Evolutionary conservation across 1,140 invertebrate species (phyloP).

Genomic region (Psix sp.): DNA sequence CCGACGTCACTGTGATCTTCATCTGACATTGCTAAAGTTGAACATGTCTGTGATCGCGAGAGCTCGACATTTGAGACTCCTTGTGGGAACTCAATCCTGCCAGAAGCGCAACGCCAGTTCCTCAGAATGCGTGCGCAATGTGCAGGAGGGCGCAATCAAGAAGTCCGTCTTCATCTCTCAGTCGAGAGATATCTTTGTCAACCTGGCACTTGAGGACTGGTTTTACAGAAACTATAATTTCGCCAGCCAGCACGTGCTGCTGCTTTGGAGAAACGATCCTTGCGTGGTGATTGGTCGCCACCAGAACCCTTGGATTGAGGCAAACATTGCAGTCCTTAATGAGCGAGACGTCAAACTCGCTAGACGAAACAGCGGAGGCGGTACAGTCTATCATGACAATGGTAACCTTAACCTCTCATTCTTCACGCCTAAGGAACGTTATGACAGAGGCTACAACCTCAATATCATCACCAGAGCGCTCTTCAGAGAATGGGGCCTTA

Average conservation of each 20-base stretch:
- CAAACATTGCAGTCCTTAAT: slow-evolving; percentile 82
- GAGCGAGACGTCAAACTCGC: slow-evolving; percentile 84
- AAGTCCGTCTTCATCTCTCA: slow-evolving; percentile 95
- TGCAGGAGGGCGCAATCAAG: slow-evolving; percentile 78
- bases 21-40: slow-evolving; percentile 4
- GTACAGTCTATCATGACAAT: slow-evolving; percentile 96
- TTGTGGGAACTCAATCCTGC: too few species aligned
- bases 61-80: slow-evolving; percentile 7
- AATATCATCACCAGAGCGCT: slow-evolving; percentile 89
- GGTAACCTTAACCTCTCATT: slow-evolving; percentile 96
- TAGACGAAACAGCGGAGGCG: slow-evolving; percentile 95
- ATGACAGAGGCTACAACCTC: slow-evolving; percentile 90
- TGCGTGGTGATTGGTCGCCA: slow-evolving; percentile 96
- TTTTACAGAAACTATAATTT: slow-evolving; percentile 92
- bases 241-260: slow-evolving; percentile 86
- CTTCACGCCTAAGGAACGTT: slow-evolving; percentile 86
- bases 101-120: slow-evolving; percentile 8
- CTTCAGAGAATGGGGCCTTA: slow-evolving; percentile 86
- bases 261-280: slow-evolving; percentile 94
- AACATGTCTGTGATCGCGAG: slow-evolving; percentile 63
- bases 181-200: slow-evolving; percentile 91
- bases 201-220: slow-evolving; percentile 96
- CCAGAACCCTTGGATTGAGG: slow-evolving; percentile 97
- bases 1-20: too few species aligned
- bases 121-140: slow-evolving; percentile 30